Evolutionary conservation across 2,888 invertebrate species (phyloP).

Genomic region (Antheraea assamensis): DNA sequence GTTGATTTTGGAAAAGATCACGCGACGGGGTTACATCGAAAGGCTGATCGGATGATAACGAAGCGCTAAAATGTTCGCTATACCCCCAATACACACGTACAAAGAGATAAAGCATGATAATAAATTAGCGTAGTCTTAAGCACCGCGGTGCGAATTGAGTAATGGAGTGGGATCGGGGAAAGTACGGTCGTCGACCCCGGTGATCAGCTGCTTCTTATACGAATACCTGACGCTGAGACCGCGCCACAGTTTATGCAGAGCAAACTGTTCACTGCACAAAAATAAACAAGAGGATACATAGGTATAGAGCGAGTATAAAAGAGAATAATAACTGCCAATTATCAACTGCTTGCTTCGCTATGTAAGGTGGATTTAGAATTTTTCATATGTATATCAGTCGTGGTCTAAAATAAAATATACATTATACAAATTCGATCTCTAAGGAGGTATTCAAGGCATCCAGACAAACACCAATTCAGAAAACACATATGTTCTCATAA

Average conservation of each 20-base stretch:
- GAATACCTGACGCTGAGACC: conserved; percentile 8
- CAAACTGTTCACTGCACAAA: neutral
- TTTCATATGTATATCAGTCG: too few species aligned
- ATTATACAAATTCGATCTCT: too few species aligned
- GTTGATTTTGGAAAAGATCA: neutral
- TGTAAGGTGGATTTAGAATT: too few species aligned
- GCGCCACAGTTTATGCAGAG: neutral
- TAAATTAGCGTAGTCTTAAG: conserved; percentile 51
- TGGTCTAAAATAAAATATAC: too few species aligned
- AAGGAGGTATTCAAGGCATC: too few species aligned
- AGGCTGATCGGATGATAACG: neutral
- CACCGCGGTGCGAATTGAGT: conserved; percentile 59
- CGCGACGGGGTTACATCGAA: neutral
- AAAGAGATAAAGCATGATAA: neutral
- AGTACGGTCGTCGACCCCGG: conserved; percentile 74
- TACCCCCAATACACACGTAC: neutral
- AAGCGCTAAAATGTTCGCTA: conserved; percentile 4
- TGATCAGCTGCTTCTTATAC: conserved; percentile 75
- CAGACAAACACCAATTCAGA: too few species aligned
- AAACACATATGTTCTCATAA: too few species aligned
- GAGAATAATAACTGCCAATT: too few species aligned
- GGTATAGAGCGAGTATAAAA: neutral
- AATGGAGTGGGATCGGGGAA: conserved; percentile 77
- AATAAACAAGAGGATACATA: neutral
- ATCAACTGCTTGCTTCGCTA: neutral